Evolutionary conservation across 1,140 invertebrate species (phyloP), one percentile per base, ranked within the genome.

Genomic region (Heterodera carotae): DNA sequence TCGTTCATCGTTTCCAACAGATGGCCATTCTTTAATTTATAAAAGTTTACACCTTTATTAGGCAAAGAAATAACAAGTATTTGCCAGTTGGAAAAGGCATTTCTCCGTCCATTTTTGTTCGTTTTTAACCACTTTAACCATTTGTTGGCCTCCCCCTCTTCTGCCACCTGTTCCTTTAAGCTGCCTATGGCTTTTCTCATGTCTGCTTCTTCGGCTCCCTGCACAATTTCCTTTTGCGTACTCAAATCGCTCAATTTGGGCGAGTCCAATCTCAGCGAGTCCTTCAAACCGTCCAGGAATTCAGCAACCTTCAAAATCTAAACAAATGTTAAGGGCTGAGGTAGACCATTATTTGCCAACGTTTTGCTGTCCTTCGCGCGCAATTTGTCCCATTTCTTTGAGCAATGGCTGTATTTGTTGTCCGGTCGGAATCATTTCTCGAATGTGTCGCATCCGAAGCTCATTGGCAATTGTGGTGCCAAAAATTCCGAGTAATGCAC

Each of bases 381-480:
- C 77, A n/a, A 81, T 62, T 48, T 76, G 33, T 33, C 69, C 59
- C 34, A 84, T 77, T 76, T 84, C 83, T 25, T 83, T 69, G 6
- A 85, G 59, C 15, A 84, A 22, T 15, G 78, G 76, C 27, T 76
- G 56, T 31, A 84, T 74, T 79, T 66, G 83, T 74, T 33, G 88
- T 79, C 66, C 90, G 88, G 33, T 88, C 86, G 81, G 92, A 90
- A 87, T 71, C 83, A 92, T 89, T 34, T 90, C 89, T 29, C 91
- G 86, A 68, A 92, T 89, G 87, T 92, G 91, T 68, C 89, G 89
- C 91, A 92, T 92, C 84, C 91, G 90, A 25, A 92, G 85, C 71
- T 90, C 88, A 82, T 92, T 92, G 83, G 91, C 92, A 34, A 92
- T 88, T 4, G 91, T 90, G 6, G 91, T 91, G 36, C 91, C 92